A percentile compares a stretch with the other conserved stretches of the same genome.
Conservation (phyloP, 2,797 vertebrate genomes). For the Spatula clypeata region DNA sequence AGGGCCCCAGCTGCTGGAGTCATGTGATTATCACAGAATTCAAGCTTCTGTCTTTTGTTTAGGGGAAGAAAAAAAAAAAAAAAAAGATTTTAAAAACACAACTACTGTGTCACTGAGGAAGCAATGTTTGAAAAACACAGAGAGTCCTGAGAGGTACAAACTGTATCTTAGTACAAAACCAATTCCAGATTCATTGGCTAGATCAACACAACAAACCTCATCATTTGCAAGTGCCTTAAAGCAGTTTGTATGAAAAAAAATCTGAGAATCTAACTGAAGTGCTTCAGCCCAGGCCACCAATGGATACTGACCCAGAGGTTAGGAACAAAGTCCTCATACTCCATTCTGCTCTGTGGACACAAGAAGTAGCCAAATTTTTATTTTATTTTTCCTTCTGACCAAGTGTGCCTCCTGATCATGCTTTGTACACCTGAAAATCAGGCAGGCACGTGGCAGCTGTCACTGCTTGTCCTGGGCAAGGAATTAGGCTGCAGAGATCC, state of each 20-base stretch:
- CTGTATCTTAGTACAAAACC: not conserved
- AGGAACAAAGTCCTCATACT: not conserved
- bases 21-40: not conserved
- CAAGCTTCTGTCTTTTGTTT: not conserved
- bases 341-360: not conserved
- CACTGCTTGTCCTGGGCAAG: not conserved
- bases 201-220: not conserved
- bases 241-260: not conserved
- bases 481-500: not conserved
- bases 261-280: not conserved
- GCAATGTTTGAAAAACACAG: not conserved
- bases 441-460: not conserved
- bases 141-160: not conserved
- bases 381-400: not conserved
- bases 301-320: not conserved
- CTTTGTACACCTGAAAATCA: not conserved
- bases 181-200: not conserved
- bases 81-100: not conserved
- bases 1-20: not conserved
- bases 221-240: not conserved
- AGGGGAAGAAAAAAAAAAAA: accelerated
- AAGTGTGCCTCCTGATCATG: not conserved
- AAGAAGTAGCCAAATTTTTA: not conserved
- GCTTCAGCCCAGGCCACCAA: not conserved
- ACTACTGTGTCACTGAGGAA: not conserved